Evolutionary conservation across 2,113 vertebrate species (phyloP).

Genomic region (Cinclus cinclus): DNA sequence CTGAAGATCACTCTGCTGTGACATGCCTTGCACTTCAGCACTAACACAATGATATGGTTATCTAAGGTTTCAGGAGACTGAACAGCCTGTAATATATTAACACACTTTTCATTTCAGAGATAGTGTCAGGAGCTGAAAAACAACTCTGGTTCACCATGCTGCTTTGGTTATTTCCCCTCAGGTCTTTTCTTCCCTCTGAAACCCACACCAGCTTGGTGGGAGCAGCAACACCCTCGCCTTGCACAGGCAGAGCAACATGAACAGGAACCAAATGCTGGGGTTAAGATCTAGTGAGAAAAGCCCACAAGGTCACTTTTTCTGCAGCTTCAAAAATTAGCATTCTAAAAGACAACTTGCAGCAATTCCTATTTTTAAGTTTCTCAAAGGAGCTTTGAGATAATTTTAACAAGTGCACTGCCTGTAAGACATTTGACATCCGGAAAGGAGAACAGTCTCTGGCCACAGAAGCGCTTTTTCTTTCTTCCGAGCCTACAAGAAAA

Average conservation of each 20-base stretch:
- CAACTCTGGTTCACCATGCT: not conserved
- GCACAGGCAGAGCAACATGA: not conserved
- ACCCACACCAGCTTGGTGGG: not conserved
- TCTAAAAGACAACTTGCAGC: not conserved
- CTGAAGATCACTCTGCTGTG: not conserved
- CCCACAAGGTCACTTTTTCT: not conserved
- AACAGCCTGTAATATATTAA: conserved; percentile 12
- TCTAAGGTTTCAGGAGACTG: not conserved
- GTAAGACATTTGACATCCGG: not conserved
- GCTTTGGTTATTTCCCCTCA: not conserved
- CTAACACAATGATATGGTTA: not conserved
- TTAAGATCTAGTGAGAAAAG: not conserved
- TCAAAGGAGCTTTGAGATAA: not conserved
- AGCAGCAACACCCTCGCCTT: not conserved
- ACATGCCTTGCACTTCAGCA: not conserved
- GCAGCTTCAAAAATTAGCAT: not conserved
- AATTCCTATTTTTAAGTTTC: conserved; percentile 21
- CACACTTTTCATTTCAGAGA: conserved; percentile 22
- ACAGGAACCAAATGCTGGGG: not conserved
- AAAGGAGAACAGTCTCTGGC: not conserved
- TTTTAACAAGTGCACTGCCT: not conserved
- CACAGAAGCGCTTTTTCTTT: not conserved
- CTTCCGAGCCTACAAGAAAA: not conserved
- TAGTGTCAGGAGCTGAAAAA: conserved; percentile 11
- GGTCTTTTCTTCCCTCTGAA: not conserved